Base-by-base conservation (phyloP, 1,140 invertebrate genomes). In the Phortica variegata region DNA sequence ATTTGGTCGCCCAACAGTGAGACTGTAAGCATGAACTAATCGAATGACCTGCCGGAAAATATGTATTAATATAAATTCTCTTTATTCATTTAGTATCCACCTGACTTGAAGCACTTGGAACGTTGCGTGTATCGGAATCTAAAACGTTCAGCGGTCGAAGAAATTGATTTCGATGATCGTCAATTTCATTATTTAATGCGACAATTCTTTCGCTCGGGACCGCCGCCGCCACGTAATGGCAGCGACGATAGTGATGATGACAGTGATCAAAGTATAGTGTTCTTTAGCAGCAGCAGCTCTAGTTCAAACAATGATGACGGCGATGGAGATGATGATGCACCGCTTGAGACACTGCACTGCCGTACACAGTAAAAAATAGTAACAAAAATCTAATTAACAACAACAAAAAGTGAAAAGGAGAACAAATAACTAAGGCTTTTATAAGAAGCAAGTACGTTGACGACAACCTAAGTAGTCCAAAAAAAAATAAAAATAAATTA, bases 1-100 rank as follows among this genome's bases (percentile, higher is more conserved):
- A 87, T 98, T 37, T 97, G 94, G 93, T 81, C 89, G 15, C 93
- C 94, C 4, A 85, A 84, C 1, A 79, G 81, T 51, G 81, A 87
- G 49, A 60, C 17, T 3, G 72, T 75, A 55, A 36, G 42, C 2
- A 37, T 33, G 9, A n/a, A n/a, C n/a, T n/a, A n/a, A n/a, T n/a
- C n/a, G n/a, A n/a, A n/a, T n/a, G n/a, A n/a, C n/a, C n/a, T n/a
- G n/a, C n/a, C n/a, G n/a, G n/a, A n/a, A n/a, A n/a, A n/a, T n/a
- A 10, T 9, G 9, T 1, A 12, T 3, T 5, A 23, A 3, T 36
- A 10, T 17, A 23, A 39, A 33, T 36, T 34, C 2, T 7, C 6
- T 38, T 19, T n/a, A 38, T 12, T 15, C 2, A 23, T 52, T 6
- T 17, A 81, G 32, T 78, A 83, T 29, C 82, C 83, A 3, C 81